These are phyloP conservation scores for Aporrectodea caliginosa DNA, from an alignment of 1,140 invertebrate species.

Conservation along the genomic window DNA sequence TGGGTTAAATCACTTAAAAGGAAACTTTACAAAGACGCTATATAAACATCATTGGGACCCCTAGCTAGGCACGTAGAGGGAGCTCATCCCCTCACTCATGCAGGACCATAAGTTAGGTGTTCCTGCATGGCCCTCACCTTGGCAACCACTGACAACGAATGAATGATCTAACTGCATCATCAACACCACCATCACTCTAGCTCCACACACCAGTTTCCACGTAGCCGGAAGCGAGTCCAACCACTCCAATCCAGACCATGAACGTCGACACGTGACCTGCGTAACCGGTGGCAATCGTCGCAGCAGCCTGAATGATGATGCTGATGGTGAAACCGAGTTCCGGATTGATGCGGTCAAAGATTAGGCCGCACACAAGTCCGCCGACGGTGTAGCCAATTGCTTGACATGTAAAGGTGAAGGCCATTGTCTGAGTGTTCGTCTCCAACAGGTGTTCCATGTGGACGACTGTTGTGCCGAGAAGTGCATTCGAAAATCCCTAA, in stretches of 20 bases:
- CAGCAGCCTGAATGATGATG: background rate
- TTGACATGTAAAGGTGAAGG: background rate
- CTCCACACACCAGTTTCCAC: slow-evolving; percentile 11
- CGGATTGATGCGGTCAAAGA: slow-evolving; percentile 1
- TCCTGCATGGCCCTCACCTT: too few species aligned
- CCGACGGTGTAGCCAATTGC: background rate
- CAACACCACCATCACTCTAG: too few species aligned
- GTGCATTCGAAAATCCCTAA: background rate
- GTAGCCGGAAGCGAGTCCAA: background rate
- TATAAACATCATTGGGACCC: too few species aligned
- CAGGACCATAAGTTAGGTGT: too few species aligned
- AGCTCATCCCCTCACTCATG: too few species aligned
- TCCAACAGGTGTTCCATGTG: slow-evolving; percentile 10
- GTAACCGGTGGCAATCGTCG: background rate
- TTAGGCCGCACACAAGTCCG: background rate
- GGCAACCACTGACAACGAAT: too few species aligned
- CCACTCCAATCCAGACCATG: background rate
- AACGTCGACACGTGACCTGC: background rate
- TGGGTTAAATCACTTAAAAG: too few species aligned
- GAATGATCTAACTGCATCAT: too few species aligned
- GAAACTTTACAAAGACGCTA: too few species aligned
- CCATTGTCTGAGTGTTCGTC: background rate
- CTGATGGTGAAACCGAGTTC: background rate
- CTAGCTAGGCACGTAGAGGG: too few species aligned
- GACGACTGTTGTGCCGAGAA: background rate